These are phyloP conservation scores for Philopotamus ludificatus DNA, from an alignment of 1,140 invertebrate genomes.

Conservation along the genomic window DNA sequence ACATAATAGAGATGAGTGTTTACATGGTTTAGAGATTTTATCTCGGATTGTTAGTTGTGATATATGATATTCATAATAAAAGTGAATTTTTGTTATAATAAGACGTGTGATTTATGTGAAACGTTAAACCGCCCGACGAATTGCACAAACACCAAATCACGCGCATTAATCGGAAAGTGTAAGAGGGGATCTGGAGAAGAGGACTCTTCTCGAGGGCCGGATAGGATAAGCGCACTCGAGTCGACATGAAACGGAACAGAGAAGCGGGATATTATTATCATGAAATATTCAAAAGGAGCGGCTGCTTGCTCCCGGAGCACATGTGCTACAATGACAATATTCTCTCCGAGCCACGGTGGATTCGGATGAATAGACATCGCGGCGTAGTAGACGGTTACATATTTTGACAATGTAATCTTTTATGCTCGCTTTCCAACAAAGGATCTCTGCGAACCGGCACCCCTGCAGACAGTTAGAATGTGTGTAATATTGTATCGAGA, in stretches of 20 bases:
- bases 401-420: slow-evolving; percentile 37
- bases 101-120: too few species aligned
- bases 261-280: slow-evolving; percentile 28
- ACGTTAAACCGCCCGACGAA: too few species aligned
- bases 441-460: slow-evolving; percentile 16
- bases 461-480: not conserved
- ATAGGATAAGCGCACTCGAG: slow-evolving; percentile 18
- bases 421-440: slow-evolving; percentile 24
- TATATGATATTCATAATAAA: too few species aligned
- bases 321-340: slow-evolving; percentile 19
- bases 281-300: slow-evolving; percentile 27
- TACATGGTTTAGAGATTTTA: too few species aligned
- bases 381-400: slow-evolving; percentile 27
- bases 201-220: not conserved
- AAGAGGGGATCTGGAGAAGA: not conserved
- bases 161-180: not conserved
- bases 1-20: too few species aligned
- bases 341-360: slow-evolving; percentile 4
- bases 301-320: slow-evolving; percentile 1
- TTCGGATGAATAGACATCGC: not conserved
- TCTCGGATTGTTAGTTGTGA: too few species aligned
- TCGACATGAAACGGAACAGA: slow-evolving; percentile 4
- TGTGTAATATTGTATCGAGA: slow-evolving; percentile 16
- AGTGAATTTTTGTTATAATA: too few species aligned
- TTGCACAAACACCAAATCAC: too few species aligned